Conservation (phyloP, 2,888 invertebrate species). For the Idaea aversata region DNA sequence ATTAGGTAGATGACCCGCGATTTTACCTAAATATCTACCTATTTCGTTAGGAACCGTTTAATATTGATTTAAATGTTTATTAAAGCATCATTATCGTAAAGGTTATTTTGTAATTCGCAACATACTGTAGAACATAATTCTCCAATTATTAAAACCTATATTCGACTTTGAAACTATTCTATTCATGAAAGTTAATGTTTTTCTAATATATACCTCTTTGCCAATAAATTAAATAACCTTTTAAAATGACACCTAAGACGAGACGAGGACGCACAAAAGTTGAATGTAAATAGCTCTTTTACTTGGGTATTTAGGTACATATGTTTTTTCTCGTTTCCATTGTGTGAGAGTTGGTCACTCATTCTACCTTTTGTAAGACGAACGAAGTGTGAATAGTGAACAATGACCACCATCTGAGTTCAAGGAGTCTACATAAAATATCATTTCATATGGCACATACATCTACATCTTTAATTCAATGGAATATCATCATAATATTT, state of each 20-base stretch:
- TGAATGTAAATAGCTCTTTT: not conserved
- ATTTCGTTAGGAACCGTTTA: slow-evolving; percentile 2
- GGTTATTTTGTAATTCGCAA: not conserved
- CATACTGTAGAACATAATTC: no score
- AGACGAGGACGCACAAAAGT: not conserved
- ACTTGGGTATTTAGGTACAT: not conserved
- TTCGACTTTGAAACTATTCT: no score
- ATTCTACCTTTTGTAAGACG: not conserved
- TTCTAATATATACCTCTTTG: not conserved
- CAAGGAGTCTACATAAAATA: not conserved
- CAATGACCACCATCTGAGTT: not conserved
- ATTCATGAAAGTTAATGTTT: not conserved
- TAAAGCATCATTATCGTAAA: not conserved
- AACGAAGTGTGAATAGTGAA: not conserved
- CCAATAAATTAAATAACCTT: not conserved
- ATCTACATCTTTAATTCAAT: not conserved
- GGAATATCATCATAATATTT: not conserved
- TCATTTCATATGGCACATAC: not conserved
- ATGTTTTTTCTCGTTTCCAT: not conserved
- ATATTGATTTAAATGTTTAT: not conserved
- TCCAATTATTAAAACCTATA: no score
- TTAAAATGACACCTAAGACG: not conserved
- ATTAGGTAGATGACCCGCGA: slow-evolving; percentile 46
- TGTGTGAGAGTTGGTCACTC: not conserved
- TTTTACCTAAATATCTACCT: slow-evolving; percentile 19